These are phyloP conservation scores for Daboia siamensis DNA, from an alignment of 2,113 vertebrate species.

Conservation along the genomic window DNA sequence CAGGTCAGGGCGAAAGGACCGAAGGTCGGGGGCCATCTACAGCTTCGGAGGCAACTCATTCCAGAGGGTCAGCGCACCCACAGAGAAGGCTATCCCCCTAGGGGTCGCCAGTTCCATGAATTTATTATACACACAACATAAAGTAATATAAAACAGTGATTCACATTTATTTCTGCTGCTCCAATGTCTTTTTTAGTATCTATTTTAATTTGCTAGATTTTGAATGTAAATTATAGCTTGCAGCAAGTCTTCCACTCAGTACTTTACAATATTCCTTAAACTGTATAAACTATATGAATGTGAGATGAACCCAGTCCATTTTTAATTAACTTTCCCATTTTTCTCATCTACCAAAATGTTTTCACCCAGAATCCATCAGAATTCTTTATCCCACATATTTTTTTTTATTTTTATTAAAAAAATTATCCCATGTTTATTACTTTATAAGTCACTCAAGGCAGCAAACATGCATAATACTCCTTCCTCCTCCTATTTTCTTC, in stretches of 20 bases:
- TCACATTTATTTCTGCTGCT: constrained; percentile 6
- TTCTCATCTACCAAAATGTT: background rate
- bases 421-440: background rate
- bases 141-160: constrained; percentile 26
- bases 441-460: background rate
- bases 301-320: background rate
- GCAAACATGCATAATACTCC: background rate
- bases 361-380: background rate
- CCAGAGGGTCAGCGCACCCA: too few species aligned
- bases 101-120: background rate
- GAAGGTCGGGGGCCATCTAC: too few species aligned
- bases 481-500: background rate
- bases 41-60: too few species aligned
- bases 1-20: too few species aligned
- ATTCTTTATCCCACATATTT: background rate
- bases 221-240: background rate
- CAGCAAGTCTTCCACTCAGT: constrained; percentile 37
- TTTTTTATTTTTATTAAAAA: background rate
- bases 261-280: constrained; percentile 37
- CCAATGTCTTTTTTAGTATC: constrained; percentile 25
- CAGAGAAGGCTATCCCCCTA: too few species aligned
- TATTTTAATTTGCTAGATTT: background rate
- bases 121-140: background rate
- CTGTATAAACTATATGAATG: background rate
- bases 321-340: background rate